Percentiles rank a stretch among this genome's conserved stretches.
Conservation (phyloP, 2,113 vertebrate species). For the Solenodon paradoxus region DNA sequence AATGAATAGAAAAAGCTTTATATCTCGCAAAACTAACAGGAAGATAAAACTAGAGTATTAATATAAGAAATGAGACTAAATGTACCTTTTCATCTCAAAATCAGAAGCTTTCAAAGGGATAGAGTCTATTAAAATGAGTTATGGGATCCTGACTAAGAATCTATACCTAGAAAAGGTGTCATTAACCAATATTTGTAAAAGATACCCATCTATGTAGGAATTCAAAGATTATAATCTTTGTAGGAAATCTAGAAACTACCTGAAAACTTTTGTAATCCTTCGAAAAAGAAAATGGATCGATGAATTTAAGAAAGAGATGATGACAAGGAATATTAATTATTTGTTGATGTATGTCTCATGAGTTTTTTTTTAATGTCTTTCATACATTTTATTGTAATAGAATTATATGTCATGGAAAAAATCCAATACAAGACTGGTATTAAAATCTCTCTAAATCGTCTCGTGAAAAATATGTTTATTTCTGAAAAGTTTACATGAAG, state of each 20-base stretch:
- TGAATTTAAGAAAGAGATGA: background rate
- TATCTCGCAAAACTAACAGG: background rate
- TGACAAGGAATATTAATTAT: background rate
- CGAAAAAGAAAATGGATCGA: background rate
- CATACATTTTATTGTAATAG: background rate
- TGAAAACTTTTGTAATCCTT: background rate
- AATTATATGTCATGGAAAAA: background rate
- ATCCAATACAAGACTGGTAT: background rate
- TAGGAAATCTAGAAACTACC: background rate
- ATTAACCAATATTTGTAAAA: background rate
- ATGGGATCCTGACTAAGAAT: background rate
- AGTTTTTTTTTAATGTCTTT: background rate
- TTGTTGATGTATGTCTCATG: accelerated
- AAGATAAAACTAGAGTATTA: background rate
- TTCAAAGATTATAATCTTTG: background rate
- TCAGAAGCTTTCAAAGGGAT: background rate
- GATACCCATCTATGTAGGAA: background rate
- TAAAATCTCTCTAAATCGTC: background rate
- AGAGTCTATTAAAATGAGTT: background rate
- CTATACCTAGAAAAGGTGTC: background rate
- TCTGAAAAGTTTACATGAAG: background rate
- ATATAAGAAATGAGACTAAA: background rate
- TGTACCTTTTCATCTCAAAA: background rate
- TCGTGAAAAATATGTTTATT: background rate
- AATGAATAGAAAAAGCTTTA: background rate